Evolutionary conservation across 2,797 vertebrate genomes (phyloP), one percentile per base, ranked within the genome.

Genomic region (Sylvilagus floridanus): DNA sequence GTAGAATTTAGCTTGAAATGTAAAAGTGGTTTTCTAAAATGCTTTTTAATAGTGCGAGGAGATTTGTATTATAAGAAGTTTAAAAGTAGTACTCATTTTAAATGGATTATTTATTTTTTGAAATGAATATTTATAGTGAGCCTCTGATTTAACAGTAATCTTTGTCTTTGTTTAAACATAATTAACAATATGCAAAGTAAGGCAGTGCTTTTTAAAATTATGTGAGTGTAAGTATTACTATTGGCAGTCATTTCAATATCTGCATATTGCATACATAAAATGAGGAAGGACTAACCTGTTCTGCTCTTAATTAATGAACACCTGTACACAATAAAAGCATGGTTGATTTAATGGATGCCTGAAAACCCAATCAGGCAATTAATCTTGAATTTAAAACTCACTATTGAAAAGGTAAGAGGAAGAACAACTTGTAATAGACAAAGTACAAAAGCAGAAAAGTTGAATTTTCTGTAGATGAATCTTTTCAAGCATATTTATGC

Each of bases 51-150:
- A 87, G 26, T 91, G 83, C 16, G 37, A 62, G 84, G 92, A 54
- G 32, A 84, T 89, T 90, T 84, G 82, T 50, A 42, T 68, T 93
- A 90, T 50, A 88, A 92, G 86, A 84, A 88, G 6, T 35, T 66
- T 69, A 50, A 95, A 93, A 0, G 47, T 42, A 0, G 94, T 96
- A 73, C 86, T 93, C 88, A 96, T 91, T 32, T 37, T 50, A 95
- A 95, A 84, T 0, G 4, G 62, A 54, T 89, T 91, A 42, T 90
- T 93, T 95, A 77, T 92, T 94, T 91, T 91, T 95, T 69, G 30
- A 93, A 86, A 92, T 94, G 88, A 96, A 92, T 97, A 97, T 96
- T 97, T 95, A 94, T 65, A 57, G 85, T 79, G 0, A 71, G 28
- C 0, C 0, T 4, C 12, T 83, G 68, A 97, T 83, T 93, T 95